A percentile compares a stretch with the other conserved stretches of the same genome.
Conservation (phyloP, 2,797 vertebrate genomes). For the Bryconaethiops microstoma region DNA sequence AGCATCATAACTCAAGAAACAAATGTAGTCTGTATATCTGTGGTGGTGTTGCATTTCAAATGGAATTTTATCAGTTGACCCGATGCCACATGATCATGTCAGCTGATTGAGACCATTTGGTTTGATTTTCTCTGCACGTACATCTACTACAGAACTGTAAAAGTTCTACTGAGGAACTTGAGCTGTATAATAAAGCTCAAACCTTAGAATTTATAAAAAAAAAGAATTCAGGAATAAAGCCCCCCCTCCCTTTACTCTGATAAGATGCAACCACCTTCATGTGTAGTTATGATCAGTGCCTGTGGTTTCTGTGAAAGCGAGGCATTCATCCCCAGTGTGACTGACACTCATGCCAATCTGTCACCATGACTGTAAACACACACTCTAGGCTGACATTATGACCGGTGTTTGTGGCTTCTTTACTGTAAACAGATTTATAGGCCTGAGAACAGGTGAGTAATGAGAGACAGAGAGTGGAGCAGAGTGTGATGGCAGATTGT, state of each 20-base stretch:
- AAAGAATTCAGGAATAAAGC: too few relatives aligned
- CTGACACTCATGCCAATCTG: not conserved
- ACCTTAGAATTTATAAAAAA: too few relatives aligned
- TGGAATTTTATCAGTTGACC: too few relatives aligned
- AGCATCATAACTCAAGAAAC: too few relatives aligned
- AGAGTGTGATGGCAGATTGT: constrained; percentile 54
- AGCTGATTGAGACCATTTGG: too few relatives aligned
- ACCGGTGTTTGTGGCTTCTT: constrained; percentile 25
- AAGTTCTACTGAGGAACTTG: too few relatives aligned
- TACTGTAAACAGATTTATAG: constrained; percentile 60
- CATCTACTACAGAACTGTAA: too few relatives aligned
- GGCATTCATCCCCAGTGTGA: not conserved
- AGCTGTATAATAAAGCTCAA: too few relatives aligned
- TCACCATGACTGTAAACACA: not conserved
- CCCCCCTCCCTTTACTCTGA: not conserved
- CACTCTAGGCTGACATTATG: constrained; percentile 52
- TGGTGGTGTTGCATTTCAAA: too few relatives aligned
- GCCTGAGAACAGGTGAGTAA: constrained; percentile 55
- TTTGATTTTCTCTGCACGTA: too few relatives aligned
- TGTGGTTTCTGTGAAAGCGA: not conserved
- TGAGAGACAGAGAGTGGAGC: constrained; percentile 8
- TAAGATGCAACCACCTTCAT: not conserved
- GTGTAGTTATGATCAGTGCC: not conserved
- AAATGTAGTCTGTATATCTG: too few relatives aligned
- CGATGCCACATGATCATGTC: too few relatives aligned